Evolutionary conservation across 35 echinoderm and acorn worm species (phyloP).

Genomic region (Apostichopus californicus): DNA sequence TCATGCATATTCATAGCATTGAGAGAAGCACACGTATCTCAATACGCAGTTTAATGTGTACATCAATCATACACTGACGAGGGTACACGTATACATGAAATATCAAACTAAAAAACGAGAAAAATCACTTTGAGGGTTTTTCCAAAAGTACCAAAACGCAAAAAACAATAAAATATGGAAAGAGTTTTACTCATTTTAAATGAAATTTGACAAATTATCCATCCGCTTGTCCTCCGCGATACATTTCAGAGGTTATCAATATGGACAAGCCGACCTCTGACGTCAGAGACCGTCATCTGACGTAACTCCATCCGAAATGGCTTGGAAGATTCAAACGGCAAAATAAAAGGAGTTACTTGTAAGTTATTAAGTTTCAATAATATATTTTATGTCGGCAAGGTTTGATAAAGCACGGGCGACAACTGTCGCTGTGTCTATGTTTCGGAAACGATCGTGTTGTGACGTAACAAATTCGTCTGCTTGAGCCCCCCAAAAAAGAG

Average conservation of each 20-base stretch:
- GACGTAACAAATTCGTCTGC: not conserved
- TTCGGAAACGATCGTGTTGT: not conserved
- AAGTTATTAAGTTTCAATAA: slow-evolving; percentile 31
- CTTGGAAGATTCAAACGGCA: not conserved
- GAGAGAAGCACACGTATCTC: too few relatives aligned
- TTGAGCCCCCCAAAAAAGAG: not conserved
- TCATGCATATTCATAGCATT: too few relatives aligned
- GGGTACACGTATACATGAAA: too few relatives aligned
- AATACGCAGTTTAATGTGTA: too few relatives aligned
- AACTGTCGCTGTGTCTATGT: slow-evolving; percentile 18
- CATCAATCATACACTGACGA: too few relatives aligned
- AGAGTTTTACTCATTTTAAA: not conserved
- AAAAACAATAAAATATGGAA: not conserved
- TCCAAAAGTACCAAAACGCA: not conserved
- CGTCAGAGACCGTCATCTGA: not conserved
- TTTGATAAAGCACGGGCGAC: slow-evolving; percentile 3
- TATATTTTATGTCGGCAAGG: slow-evolving; percentile 15
- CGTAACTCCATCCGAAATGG: not conserved
- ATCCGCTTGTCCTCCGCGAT: not conserved
- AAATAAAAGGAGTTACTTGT: not conserved
- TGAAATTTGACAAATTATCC: slow-evolving; percentile 2
- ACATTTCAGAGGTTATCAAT: not conserved
- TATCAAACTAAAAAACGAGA: too few relatives aligned
- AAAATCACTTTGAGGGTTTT: too few relatives aligned
- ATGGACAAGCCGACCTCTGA: not conserved